These are phyloP conservation scores for Drosophila kokeensis DNA, from an alignment of 2,888 invertebrate genomes.

Conservation along the genomic window DNA sequence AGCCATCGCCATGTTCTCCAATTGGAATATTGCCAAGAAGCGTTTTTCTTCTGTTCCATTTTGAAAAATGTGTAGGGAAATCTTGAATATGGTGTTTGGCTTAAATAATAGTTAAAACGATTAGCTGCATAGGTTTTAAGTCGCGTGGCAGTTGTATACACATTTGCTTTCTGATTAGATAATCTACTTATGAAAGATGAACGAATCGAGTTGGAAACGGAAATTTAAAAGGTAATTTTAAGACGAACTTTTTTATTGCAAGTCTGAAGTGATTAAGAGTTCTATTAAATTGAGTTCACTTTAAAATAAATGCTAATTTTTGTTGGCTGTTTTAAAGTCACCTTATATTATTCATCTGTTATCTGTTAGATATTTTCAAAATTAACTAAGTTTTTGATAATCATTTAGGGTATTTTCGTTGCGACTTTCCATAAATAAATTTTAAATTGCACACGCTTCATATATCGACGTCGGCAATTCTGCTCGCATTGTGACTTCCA, in stretches of 20 bases:
- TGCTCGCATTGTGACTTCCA: conserved; percentile 31
- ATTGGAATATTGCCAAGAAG: conserved; percentile 17
- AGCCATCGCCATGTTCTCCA: conserved; percentile 13
- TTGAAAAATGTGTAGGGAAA: neutral
- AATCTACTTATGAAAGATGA: neutral
- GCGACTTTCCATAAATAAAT: neutral
- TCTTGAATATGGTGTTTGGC: neutral
- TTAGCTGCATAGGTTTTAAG: neutral
- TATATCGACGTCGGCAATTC: conserved; percentile 20
- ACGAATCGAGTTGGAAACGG: neutral
- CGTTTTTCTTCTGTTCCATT: neutral
- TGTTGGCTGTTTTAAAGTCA: neutral
- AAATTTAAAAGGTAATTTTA: neutral
- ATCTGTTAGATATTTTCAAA: neutral
- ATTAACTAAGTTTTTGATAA: neutral
- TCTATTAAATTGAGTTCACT: no score
- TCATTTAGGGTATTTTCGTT: conserved; percentile 19
- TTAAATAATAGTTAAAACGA: conserved; percentile 18
- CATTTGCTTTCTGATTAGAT: conserved; percentile 19
- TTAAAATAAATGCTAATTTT: neutral
- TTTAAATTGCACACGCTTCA: neutral
- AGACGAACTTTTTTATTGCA: neutral
- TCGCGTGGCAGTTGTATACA: conserved; percentile 26
- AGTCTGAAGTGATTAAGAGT: neutral
- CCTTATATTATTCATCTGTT: no score